phyloP scores from a whole-genome alignment of 2,797 vertebrate genomes.

The Muscicapa striata region DNA sequence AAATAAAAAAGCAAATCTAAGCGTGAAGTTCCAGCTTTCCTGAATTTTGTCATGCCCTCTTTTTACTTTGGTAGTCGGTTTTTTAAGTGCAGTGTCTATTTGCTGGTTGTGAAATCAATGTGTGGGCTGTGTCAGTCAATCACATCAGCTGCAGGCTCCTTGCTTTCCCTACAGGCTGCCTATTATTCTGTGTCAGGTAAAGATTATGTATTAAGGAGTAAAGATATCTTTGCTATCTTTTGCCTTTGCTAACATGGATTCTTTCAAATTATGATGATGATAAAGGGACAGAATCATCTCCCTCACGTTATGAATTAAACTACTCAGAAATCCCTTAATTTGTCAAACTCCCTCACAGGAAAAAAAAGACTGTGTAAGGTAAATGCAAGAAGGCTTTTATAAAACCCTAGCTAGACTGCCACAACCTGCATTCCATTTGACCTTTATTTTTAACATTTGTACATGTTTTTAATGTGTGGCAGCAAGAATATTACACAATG shows the following conservation, averaged over 20 bases:
- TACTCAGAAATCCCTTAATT: background rate
- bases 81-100: background rate
- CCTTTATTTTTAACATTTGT: slow-evolving; percentile 34
- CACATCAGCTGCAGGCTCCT: background rate
- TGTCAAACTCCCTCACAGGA: background rate
- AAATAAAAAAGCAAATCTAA: background rate
- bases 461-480: background rate
- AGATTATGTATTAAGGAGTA: background rate
- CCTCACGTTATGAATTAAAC: background rate
- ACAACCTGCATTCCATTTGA: background rate
- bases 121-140: background rate
- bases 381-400: background rate
- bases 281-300: background rate
- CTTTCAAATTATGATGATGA: background rate
- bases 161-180: background rate
- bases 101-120: background rate
- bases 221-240: background rate
- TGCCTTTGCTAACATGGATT: background rate
- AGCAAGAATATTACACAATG: background rate
- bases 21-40: background rate
- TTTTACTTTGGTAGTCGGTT: background rate
- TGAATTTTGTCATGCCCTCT: background rate
- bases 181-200: background rate
- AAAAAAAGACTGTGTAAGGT: background rate
- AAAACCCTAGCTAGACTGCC: background rate